A percentile compares a stretch with the other conserved stretches of the same genome.
phyloP scores from a whole-genome alignment of 1,140 invertebrate genomes.

The Papilio aristodemus region DNA sequence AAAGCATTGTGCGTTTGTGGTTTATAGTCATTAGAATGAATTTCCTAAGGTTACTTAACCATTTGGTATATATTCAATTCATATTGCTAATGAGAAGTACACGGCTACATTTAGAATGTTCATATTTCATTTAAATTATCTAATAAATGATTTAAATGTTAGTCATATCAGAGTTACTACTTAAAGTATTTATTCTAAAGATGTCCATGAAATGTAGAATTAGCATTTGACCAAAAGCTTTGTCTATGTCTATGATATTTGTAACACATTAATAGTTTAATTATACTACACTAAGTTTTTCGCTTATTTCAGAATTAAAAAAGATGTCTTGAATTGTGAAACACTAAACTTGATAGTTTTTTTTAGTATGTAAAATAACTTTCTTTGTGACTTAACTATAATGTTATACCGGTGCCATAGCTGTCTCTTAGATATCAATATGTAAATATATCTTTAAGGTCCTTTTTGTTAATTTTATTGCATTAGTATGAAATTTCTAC shows the following conservation, averaged over 20 bases:
- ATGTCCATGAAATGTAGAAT: slow-evolving; percentile 48
- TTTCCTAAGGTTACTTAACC: slow-evolving; percentile 62
- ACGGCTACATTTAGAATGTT: slow-evolving; percentile 27
- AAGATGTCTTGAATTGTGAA: slow-evolving; percentile 68
- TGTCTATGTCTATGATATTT: slow-evolving; percentile 38
- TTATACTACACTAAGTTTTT: slow-evolving; percentile 39
- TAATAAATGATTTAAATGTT: slow-evolving; percentile 25
- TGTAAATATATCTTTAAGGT: slow-evolving; percentile 32
- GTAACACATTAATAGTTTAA: slow-evolving; percentile 19
- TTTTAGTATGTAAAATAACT: slow-evolving; percentile 14
- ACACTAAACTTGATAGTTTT: background rate
- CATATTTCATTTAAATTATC: slow-evolving; percentile 17
- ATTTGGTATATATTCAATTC: slow-evolving; percentile 51
- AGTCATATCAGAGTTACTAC: slow-evolving; percentile 39
- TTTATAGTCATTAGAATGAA: slow-evolving; percentile 68
- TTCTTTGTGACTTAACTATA: slow-evolving; percentile 30
- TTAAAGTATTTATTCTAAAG: slow-evolving; percentile 45
- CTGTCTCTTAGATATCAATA: slow-evolving; percentile 26
- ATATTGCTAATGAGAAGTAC: slow-evolving; percentile 39
- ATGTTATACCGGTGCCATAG: slow-evolving; percentile 34
- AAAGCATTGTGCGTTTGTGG: slow-evolving; percentile 66
- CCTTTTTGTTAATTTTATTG: slow-evolving; percentile 30
- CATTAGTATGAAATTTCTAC: slow-evolving; percentile 18
- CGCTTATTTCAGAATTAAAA: slow-evolving; percentile 41
- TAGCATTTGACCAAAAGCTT: slow-evolving; percentile 49